Evolutionary conservation across 2,888 invertebrate species (phyloP), one percentile per base, ranked within the genome.

Genomic region (Sylvicola cinctus): DNA sequence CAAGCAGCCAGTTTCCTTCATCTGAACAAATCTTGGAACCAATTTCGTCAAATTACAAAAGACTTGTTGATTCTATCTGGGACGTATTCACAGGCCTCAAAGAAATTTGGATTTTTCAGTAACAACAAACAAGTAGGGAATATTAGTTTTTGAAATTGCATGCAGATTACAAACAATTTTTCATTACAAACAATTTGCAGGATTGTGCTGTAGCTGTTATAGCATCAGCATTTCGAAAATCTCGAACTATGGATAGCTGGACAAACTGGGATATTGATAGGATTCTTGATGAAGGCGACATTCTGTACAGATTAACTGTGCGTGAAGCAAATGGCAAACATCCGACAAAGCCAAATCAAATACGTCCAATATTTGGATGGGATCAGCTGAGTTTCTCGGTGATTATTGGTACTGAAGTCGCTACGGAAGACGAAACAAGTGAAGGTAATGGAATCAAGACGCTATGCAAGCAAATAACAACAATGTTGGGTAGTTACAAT

Each of bases 321-420:
- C 25, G 11, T 42, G 41, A 25, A 25, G 42, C 3, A 38, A 39
- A 26, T 13, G 28, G 5, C 38, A 38, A 12, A 35, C 41, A 30
- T 32, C 23, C 16, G 7, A 28, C 44, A 12, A 42, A 36, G 7
- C 41, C 42, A n/a, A 34, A 42, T 26, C 42, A 44, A 23, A 41
- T 44, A 1, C 41, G 39, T 33, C 41, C 42, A 3, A 42, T 37
- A 16, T 42, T 47, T 30, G 38, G 41, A 28, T 32, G 44, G 11
- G 40, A 37, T 29, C 16, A 11, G 1, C 34, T 36, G 25, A 40
- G 41, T 32, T 37, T 43, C 3, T 40, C 40, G 7, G 38, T 44
- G 4, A 34, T 42, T 7, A 38, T 45, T 3, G 35, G 38, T 23
- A 15, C 36, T 13, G 16, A 37, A 33, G 32, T 28, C 29, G 13